Evolutionary conservation across 2,113 vertebrate species (phyloP), one percentile per base, ranked within the genome.

Genomic region (Neogale vison): DNA sequence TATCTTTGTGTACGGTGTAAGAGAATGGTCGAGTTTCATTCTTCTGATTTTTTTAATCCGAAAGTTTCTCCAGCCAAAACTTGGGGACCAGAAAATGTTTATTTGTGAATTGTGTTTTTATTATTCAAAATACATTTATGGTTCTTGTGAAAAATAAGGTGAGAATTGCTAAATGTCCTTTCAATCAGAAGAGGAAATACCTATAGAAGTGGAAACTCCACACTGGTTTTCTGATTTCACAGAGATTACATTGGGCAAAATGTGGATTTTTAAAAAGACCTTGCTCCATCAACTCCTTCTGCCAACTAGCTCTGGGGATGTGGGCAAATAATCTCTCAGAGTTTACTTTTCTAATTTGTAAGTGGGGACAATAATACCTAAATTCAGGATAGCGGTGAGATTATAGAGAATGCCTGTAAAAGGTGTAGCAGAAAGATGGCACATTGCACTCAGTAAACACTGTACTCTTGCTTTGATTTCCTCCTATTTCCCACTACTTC

Each of bases 301-400:
- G 29, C n/a, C 8, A 72, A 79, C n/a, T 79, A 50, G 50, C 24
- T 92, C n/a, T 94, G 13, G 72, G 34, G 88, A 14, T 65, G 4
- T 91, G n/a, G 24, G 1, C 18, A 59, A 57, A 77, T 26, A 72
- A 9, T 85, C 10, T 92, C 67, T 96, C 45, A 80, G 50, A 89
- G 34, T 85, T 90, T 89, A 61, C 45, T 85, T 85, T 77, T 88
- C 63, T 94, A 34, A 45, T 91, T 92, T 93, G 63, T 95, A 92
- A 92, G 39, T 61, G n/a, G 57, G 7, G 9, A 2, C 31, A 84
- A 5, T 79, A 77, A 84, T 26, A 47, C 21, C 52, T 88, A n/a
- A 7, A 55, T 34, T 90, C 6, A 69, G 55, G 18, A n/a, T 67
- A 72, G 15, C 52, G 94, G 7, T 71, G 76, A 74, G n/a, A 80